Evolutionary conservation across 2,888 invertebrate species (phyloP).

Genomic region (Meteorus colon): DNA sequence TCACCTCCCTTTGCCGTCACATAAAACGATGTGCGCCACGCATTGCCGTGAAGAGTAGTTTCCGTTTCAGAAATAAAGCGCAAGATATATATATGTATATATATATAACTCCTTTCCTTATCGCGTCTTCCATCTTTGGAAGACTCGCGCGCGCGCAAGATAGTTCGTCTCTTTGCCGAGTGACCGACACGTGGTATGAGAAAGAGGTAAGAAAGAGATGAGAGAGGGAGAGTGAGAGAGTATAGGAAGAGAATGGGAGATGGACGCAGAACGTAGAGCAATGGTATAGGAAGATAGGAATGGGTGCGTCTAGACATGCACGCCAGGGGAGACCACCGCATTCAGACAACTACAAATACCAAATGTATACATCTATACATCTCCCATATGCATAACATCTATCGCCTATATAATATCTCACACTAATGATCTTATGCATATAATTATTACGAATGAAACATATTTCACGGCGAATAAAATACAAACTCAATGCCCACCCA

Average conservation of each 20-base stretch:
- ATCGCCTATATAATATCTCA: background rate
- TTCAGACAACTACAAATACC: background rate
- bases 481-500: background rate
- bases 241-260: conserved; percentile 32
- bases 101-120: background rate
- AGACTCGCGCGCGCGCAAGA: background rate
- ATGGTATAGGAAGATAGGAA: conserved; percentile 5
- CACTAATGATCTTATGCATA: background rate
- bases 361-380: background rate
- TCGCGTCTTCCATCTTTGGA: conserved; percentile 3
- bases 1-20: background rate
- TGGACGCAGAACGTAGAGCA: conserved; percentile 21
- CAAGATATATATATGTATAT: background rate
- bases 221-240: conserved; percentile 35
- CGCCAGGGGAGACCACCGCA: conserved; percentile 5
- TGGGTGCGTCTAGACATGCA: background rate
- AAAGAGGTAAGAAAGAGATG: conserved; percentile 25
- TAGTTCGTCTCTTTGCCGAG: background rate
- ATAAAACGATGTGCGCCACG: background rate
- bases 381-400: too few relatives aligned
- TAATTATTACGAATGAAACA: background rate
- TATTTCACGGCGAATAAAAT: background rate
- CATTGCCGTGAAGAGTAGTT: conserved; percentile 20
- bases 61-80: background rate
- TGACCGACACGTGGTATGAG: background rate